Conservation (phyloP, 2,888 invertebrate species). For the Geotrupes spiniger region DNA sequence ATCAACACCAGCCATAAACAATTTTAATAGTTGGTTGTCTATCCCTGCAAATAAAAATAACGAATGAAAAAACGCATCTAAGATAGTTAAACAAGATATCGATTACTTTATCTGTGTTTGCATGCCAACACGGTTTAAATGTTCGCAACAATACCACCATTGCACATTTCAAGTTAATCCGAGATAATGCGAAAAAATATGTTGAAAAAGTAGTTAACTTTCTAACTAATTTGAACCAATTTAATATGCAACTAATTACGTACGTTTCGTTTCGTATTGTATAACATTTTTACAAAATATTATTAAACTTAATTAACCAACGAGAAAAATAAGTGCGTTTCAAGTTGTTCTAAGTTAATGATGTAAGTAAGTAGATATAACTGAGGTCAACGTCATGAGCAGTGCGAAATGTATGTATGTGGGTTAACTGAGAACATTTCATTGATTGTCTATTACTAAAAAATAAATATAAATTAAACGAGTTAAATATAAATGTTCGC, state of each 20-base stretch:
- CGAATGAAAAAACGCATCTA: background rate
- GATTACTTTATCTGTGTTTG: conserved; percentile 3
- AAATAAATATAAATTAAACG: conserved; percentile 14
- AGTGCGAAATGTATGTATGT: conserved; percentile 30
- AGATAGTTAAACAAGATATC: conserved; percentile 4
- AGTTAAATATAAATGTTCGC: conserved; percentile 23
- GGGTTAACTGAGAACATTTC: conserved; percentile 32
- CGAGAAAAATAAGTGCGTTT: too few species aligned
- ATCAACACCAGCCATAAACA: conserved; percentile 1
- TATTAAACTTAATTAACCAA: too few species aligned
- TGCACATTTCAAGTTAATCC: conserved; percentile 11
- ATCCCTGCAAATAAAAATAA: background rate
- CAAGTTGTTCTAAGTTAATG: background rate
- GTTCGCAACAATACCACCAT: too few species aligned
- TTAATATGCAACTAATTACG: too few species aligned
- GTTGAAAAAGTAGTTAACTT: too few species aligned
- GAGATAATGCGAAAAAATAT: too few species aligned
- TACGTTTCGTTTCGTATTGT: too few species aligned
- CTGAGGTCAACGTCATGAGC: conserved; percentile 28
- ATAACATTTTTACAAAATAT: too few species aligned
- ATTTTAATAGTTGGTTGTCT: conserved; percentile 1
- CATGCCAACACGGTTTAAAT: conserved; percentile 2
- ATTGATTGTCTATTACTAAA: conserved; percentile 29
- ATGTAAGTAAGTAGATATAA: conserved; percentile 6
- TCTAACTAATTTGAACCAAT: too few species aligned